A percentile compares a stretch with the other conserved stretches of the same genome.
These are phyloP conservation scores for Cactoblastis cactorum DNA, from an alignment of 2,888 invertebrate genomes.

Conservation along the genomic window DNA sequence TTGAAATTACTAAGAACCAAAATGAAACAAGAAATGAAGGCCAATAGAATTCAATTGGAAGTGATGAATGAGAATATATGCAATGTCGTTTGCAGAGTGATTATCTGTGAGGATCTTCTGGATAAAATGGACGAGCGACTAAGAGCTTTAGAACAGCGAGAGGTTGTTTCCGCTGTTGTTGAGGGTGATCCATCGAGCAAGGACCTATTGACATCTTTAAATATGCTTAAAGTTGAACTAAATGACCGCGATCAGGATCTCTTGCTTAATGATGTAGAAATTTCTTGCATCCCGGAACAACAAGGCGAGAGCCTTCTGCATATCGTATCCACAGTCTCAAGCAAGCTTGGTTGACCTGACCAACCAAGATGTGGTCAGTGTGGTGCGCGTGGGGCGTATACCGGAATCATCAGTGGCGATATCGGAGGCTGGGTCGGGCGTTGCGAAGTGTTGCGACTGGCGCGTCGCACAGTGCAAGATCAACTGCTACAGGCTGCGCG, in stretches of 20 bases:
- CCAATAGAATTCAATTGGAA: background rate
- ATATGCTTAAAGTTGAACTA: background rate
- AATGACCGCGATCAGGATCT: background rate
- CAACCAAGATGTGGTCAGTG: background rate
- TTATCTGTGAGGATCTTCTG: background rate
- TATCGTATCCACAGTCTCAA: background rate
- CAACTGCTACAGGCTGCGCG: constrained; percentile 9
- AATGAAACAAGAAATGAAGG: background rate
- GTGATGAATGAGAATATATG: background rate
- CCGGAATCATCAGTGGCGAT: background rate
- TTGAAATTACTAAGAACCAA: background rate
- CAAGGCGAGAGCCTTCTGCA: constrained; percentile 1
- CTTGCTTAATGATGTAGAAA: background rate
- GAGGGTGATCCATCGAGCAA: too few species aligned
- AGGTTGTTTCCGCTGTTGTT: too few species aligned
- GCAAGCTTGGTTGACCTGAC: background rate
- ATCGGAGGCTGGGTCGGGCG: constrained; percentile 3
- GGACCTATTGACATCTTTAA: background rate
- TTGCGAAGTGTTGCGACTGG: constrained; percentile 12
- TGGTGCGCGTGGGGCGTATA: background rate
- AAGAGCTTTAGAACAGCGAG: background rate
- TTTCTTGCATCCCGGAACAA: constrained; percentile 2
- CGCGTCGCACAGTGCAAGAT: constrained; percentile 5
- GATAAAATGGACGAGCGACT: background rate
- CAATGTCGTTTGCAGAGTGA: background rate